phyloP scores from a whole-genome alignment of 2,113 vertebrate species.

The Cromileptes altivelis region DNA sequence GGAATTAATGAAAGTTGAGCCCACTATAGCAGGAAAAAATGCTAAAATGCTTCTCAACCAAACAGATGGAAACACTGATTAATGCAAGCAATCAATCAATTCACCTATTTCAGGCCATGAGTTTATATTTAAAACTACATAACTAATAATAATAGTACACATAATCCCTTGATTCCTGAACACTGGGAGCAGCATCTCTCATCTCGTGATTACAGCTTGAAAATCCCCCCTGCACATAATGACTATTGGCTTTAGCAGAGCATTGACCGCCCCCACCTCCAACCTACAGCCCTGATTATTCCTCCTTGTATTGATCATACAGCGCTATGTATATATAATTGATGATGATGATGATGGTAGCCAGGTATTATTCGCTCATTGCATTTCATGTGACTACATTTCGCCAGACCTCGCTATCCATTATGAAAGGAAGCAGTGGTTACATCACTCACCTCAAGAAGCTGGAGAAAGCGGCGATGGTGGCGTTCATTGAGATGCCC shows the following conservation, averaged over 20 bases:
- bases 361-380: not conserved
- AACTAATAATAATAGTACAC: constrained; percentile 1
- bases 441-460: constrained; percentile 90
- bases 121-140: not conserved
- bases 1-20: not conserved
- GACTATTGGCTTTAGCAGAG: not conserved
- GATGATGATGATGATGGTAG: not conserved
- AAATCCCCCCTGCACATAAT: constrained; percentile 27
- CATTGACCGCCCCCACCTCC: constrained; percentile 4
- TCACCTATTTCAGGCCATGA: not conserved
- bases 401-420: not conserved
- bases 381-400: not conserved
- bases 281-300: not conserved
- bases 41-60: too few species aligned
- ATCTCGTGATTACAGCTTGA: constrained; percentile 43
- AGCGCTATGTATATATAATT: not conserved
- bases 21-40: not conserved
- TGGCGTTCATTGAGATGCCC: constrained; percentile 93
- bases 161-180: constrained; percentile 14
- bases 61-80: not conserved
- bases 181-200: constrained; percentile 15
- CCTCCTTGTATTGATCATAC: not conserved
- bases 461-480: constrained; percentile 92
- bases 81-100: not conserved
- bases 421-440: constrained; percentile 36